phyloP scores from a whole-genome alignment of 2,888 invertebrate genomes.

The Rhimphoctona megacephalus region DNA sequence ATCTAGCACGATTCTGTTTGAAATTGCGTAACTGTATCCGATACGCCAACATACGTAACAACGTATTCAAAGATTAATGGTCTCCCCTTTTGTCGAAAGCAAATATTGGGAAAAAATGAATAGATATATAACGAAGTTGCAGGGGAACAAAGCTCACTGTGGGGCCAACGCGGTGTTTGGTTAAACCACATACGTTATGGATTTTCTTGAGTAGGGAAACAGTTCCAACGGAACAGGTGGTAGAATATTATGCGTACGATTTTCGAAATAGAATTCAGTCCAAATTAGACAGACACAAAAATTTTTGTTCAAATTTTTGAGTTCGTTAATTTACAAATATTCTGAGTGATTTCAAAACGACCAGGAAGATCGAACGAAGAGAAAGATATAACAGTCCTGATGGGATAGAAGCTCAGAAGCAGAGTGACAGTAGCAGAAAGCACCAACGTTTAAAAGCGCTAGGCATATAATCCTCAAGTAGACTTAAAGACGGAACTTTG shows the following conservation, averaged over 20 bases:
- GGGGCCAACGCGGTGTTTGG: neutral
- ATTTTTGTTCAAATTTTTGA: neutral
- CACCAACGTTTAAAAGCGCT: conserved; percentile 50
- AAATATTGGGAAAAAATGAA: neutral
- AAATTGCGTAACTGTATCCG: conserved; percentile 34
- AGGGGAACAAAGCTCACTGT: neutral
- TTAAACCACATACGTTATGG: neutral
- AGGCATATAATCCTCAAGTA: conserved; percentile 66
- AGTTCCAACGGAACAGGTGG: neutral
- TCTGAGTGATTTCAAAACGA: neutral
- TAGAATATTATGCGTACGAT: neutral
- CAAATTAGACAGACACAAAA: neutral
- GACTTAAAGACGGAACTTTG: conserved; percentile 63
- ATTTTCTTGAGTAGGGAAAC: neutral
- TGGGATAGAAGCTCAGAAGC: conserved; percentile 13
- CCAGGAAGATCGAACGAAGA: conserved; percentile 12
- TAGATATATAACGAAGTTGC: neutral
- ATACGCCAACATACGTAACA: conserved; percentile 26
- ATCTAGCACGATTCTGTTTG: conserved; percentile 53
- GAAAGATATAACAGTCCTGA: conserved; percentile 37
- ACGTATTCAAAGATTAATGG: neutral
- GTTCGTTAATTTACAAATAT: conserved; percentile 12
- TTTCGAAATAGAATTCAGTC: neutral
- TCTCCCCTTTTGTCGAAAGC: neutral
- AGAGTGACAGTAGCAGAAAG: conserved; percentile 46